Evolutionary conservation across 2,113 vertebrate species (phyloP), one percentile per base, ranked within the genome.

Genomic region (Sinocyclocheilus grahami): DNA sequence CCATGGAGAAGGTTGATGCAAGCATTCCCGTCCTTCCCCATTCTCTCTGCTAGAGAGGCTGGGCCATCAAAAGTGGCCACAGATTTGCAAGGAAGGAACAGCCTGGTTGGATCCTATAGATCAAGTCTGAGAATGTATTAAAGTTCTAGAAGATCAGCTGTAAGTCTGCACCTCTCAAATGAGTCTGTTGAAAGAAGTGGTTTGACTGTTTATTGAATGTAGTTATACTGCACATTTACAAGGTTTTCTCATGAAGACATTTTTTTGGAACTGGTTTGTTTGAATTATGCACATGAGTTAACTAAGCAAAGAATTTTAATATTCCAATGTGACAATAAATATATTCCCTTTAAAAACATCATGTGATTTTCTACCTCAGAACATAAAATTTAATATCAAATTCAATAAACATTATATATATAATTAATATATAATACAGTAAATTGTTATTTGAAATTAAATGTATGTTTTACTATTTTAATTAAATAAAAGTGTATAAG

Each of bases 1-100:
- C 91, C 65, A 86, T 86, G 92, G 92, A 90, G 92, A 94, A 79
- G 90, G 87, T 37, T 77, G 83, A 90, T 82, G 81, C 78, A 89
- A 89, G 88, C 80, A 91, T 90, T 89, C 88, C 48, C 87, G 85
- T 87, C 84, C 53, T 14, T 33, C 51, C 27, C 13, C 72, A 51
- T 87, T 65, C 33, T 37, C 39, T 71, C 74, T 71, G 67, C 18
- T 67, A 55, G 22, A 51, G 39, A 42, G 39, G 9, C 37, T n/a
- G 10, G 74, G 7, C 18, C 46, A 2, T 46, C 12, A 33, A 67
- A 82, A 51, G 62, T 6, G 14, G 39, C 14, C 20, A 48, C 13
- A 5, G 24, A 69, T 67, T 67, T 82, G 80, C 42, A 51, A 30
- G 63, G 80, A 82, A 82, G 39, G 78, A 65, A 65, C 37, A 33